These are phyloP conservation scores for Gymnogyps californianus DNA, from an alignment of 2,113 vertebrate species.

Conservation along the genomic window DNA sequence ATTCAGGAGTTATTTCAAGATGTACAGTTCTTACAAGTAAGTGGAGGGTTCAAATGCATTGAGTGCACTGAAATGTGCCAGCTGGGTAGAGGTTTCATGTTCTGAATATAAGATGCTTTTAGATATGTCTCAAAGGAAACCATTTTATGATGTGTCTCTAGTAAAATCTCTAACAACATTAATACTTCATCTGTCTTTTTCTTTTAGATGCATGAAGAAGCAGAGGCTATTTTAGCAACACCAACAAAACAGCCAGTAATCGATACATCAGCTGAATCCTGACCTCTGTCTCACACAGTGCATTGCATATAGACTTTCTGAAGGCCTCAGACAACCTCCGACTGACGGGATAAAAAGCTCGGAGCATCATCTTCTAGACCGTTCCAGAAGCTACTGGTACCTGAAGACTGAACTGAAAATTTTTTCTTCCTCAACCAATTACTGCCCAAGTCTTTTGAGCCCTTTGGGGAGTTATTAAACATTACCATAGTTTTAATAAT, in stretches of 20 bases:
- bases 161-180: not conserved
- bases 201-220: slow-evolving; percentile 93
- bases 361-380: slow-evolving; percentile 43
- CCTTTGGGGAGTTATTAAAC: slow-evolving; percentile 26
- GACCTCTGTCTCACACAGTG: slow-evolving; percentile 67
- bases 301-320: slow-evolving; percentile 34
- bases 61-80: not conserved
- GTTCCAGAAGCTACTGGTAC: slow-evolving; percentile 66
- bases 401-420: slow-evolving; percentile 64
- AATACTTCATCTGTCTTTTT: not conserved
- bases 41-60: not conserved
- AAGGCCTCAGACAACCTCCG: slow-evolving; percentile 34
- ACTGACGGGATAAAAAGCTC: slow-evolving; percentile 51
- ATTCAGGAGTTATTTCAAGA: slow-evolving; percentile 99
- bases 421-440: slow-evolving; percentile 45
- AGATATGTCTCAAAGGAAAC: not conserved
- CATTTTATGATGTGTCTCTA: not conserved
- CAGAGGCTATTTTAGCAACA: slow-evolving; percentile 87
- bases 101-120: not conserved
- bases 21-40: slow-evolving; percentile 95
- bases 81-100: not conserved
- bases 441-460: slow-evolving; percentile 49
- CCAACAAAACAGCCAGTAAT: slow-evolving; percentile 77
- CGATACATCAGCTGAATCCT: slow-evolving; percentile 81
- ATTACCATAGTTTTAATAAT: slow-evolving; percentile 39